Base-by-base conservation (phyloP, 2,888 invertebrate genomes). In the Lasius fuliginosus region DNA sequence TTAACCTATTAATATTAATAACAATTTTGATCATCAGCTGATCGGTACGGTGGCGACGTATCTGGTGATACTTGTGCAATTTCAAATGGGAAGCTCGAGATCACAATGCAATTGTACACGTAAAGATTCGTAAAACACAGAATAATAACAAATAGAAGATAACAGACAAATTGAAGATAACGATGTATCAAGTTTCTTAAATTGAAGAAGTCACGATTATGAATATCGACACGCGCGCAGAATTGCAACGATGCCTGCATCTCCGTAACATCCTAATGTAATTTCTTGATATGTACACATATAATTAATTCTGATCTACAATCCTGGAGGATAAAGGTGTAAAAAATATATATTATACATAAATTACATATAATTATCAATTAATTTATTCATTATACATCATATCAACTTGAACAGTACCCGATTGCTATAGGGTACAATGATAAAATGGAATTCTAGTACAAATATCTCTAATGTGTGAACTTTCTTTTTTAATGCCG, bases 31-130 rank as follows among this genome's bases (percentile, higher is more conserved):
- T 82, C 74, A 23, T 42, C 71, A 92, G 92, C 85, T 92, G 68
- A 42, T 89, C 65, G 85, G 86, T 18, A 87, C 90, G 4, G 83
- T 87, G 64, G 85, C 85, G 0, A 91, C 92, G 6, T 92, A 92
- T 36, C 82, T 92, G 74, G 88, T 92, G 27, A 91, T 92, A 82
- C 86, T 92, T 36, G 82, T 92, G 23, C 91, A 92, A 79, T 92
- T 92, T 71, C 83, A 91, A 77, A 40, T 56, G 75, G 77, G 30
- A 18, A 56, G 12, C 8, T 12, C 64, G 3, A 62, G 12, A 12
- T 5, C 8, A 8, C 11, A n/a, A 8, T 64, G 65, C 12, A 84
- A 81, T 40, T 83, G 46, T 65, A 81, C 81, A 15, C 0, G 3
- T n/a, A 15, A 42, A 68, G 15, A 40, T 42, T 40, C 6, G n/a